Evolutionary conservation across 2,797 vertebrate genomes (phyloP), one percentile per base, ranked within the genome.

Genomic region (Eospalax fontanierii): DNA sequence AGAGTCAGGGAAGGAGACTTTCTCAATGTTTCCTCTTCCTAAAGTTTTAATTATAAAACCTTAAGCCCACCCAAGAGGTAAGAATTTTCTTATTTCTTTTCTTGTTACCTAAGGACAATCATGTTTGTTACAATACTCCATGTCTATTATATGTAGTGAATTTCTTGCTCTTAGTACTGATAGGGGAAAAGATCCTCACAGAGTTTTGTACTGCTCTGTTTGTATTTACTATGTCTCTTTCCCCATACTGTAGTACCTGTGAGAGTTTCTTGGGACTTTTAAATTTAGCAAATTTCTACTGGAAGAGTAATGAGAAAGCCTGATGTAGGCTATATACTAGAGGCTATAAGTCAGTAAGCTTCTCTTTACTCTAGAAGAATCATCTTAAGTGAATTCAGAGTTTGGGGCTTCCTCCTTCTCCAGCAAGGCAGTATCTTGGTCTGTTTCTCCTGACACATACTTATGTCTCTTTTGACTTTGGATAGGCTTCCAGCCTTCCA

Each of bases 1-100:
- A 38, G 26, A 2, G 66, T 66, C 50, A 38, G 11, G 16, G 35
- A 19, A 1, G 21, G 21, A 90, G 14, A 21, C 2, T 12, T 93
- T 74, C 68, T 74, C 3, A 63, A 71, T 79, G 21, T 75, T 86
- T 6, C 28, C 21, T 54, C 4, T 3, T 87, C 12, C 4, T 61
- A 70, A 83, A 61, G 11, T 15, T 90, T 3, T 85, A 87, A 63
- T 88, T 93, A 22, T 88, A 87, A 88, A 90, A 30, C 4, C 10
- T 63, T 14, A 14, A 63, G 6, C 18, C 30, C 6, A 73, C 24
- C 28, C 46, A 22, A 19, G 10, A 70, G 65, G 33, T 65, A 87
- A 14, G 54, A 4, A n/a, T 81, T n/a, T 66, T 76, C 28, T 90
- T 78, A 50, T 91, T 84, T 92, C 19, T 18, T 81, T 81, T n/a